Evolutionary conservation across 2,888 invertebrate genomes (phyloP).

Genomic region (Mimachlamys varia): DNA sequence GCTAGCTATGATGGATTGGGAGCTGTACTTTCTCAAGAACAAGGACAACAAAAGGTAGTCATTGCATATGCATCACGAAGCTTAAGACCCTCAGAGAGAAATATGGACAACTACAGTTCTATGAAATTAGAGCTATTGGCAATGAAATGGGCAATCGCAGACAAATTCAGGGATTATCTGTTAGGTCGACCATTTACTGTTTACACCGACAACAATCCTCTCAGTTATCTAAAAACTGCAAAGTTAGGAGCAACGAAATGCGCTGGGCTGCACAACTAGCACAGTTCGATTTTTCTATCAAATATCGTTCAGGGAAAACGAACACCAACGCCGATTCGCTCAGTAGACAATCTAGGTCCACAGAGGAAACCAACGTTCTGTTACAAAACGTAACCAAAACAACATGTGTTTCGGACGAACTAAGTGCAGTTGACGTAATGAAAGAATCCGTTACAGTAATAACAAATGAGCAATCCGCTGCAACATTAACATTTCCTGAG

Average conservation of each 20-base stretch:
- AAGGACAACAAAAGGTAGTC: slow-evolving; percentile 49
- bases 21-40: slow-evolving; percentile 59
- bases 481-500: not conserved
- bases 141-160: slow-evolving; percentile 47
- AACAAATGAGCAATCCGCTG: not conserved
- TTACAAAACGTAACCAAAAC: not conserved
- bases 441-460: not conserved
- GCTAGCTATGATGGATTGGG: no score
- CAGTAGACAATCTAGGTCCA: slow-evolving; percentile 38
- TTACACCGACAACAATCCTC: slow-evolving; percentile 59
- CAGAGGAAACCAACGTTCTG: not conserved
- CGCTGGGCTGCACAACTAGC: slow-evolving; percentile 57
- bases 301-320: slow-evolving; percentile 53
- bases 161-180: slow-evolving; percentile 48
- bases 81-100: slow-evolving; percentile 54
- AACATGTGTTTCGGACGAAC: not conserved
- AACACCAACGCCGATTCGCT: slow-evolving; percentile 58
- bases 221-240: slow-evolving; percentile 53
- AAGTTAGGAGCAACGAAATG: slow-evolving; percentile 60
- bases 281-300: slow-evolving; percentile 55
- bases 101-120: slow-evolving; percentile 50
- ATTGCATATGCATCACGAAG: slow-evolving; percentile 56
- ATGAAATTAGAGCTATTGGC: slow-evolving; percentile 47
- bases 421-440: not conserved
- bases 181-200: no score